These are phyloP conservation scores for Aleiodes sp. DNA, from an alignment of 1,140 invertebrate genomes.

Conservation along the genomic window DNA sequence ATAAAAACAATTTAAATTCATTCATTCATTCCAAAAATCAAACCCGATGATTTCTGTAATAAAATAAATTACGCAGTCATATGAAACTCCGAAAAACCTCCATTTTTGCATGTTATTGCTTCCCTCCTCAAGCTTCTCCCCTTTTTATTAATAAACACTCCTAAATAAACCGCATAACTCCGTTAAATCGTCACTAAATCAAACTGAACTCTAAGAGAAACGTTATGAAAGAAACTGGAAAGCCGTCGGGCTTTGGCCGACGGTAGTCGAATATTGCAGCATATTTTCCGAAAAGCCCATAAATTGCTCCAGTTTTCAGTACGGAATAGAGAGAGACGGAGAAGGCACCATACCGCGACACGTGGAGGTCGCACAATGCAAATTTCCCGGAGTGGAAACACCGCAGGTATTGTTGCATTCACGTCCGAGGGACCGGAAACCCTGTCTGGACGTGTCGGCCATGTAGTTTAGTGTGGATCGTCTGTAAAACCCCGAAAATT, in stretches of 20 bases:
- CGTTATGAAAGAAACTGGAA: background rate
- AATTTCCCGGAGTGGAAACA: constrained; percentile 42
- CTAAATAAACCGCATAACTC: background rate
- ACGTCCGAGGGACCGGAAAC: background rate
- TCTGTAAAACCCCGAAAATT: background rate
- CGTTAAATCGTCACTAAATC: background rate
- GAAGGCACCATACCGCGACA: constrained; percentile 44
- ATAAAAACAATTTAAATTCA: too few relatives aligned
- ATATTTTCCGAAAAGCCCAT: constrained; percentile 49
- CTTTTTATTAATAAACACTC: too few relatives aligned
- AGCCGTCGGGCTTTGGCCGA: constrained; percentile 23
- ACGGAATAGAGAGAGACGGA: constrained; percentile 51
- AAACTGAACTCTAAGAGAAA: background rate
- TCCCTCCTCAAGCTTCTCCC: too few relatives aligned
- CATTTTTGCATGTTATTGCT: background rate
- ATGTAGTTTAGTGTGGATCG: background rate
- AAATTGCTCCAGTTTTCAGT: constrained; percentile 63
- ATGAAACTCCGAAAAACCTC: background rate
- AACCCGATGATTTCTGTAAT: too few relatives aligned
- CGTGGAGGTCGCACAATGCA: constrained; percentile 46
- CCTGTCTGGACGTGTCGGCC: background rate
- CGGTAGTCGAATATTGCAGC: constrained; percentile 50
- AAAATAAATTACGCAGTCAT: too few relatives aligned
- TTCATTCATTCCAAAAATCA: too few relatives aligned
- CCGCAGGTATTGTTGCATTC: constrained; percentile 19